Base-by-base conservation (phyloP, 2,797 vertebrate species). In the Ctenopoma kingsleyae region DNA sequence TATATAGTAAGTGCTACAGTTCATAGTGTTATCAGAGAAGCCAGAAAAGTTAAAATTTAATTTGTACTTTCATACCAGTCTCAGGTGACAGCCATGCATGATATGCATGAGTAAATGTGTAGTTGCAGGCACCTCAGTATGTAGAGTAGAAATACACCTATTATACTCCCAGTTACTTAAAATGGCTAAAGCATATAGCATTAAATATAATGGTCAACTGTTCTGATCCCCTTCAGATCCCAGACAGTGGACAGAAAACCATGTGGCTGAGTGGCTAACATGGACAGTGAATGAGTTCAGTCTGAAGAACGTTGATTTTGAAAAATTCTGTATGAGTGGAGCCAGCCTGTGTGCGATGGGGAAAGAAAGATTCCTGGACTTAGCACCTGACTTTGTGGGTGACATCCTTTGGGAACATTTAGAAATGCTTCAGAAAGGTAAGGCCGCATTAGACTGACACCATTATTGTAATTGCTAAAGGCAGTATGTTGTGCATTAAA, bases 401-500 rank as follows among this genome's bases (percentile, higher is more conserved):
- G 98, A 99, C 81, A 99, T 99, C 91, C 95, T 99, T 16, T 99
- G 98, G 98, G 98, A 99, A 50, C 98, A 99, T 78, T 92, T 99
- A 88, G 98, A 99, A 91, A 99, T 98, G 94, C 93, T 96, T 88
- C 98, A 99, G 90, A 99, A 99, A 97, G 98, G 98, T 99, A 91
- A 93, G 53, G 4, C 6, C 15, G 3, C 17, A 17, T 32, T 16
- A 7, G n/a, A 36, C 4, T 16, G 17, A 12, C 7, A 48, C 20
- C 5, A 22, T 7, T n/a, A 8, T 30, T 15, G 3, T 12, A 4
- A 17, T 36, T 54, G n/a, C n/a, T 27, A 6, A 20, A 44, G 43
- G 43, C 17, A n/a, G 8, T 6, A 20, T 46, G 22, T 15, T 36
- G 17, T 19, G 12, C n/a, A 25, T 35, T 38, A 8, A 17, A 0